Conservation (phyloP, 2,888 invertebrate species). For the Drosophila ezoana region DNA sequence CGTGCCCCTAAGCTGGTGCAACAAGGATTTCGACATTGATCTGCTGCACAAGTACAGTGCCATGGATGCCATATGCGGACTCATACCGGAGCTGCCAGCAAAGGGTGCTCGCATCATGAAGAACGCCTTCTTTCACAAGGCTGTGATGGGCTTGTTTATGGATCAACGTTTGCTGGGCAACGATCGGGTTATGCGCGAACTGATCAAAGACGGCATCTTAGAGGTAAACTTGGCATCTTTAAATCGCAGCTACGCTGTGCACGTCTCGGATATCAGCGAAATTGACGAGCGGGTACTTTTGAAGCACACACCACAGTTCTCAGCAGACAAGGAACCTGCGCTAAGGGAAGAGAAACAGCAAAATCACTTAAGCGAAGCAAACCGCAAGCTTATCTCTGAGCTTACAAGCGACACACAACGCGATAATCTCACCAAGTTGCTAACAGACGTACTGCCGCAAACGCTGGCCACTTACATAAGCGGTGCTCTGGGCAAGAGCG, state of each 20-base stretch:
- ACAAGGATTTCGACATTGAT: conserved; percentile 31
- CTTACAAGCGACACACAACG: conserved; percentile 17
- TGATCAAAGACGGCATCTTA: conserved; percentile 63
- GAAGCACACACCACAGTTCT: conserved; percentile 1
- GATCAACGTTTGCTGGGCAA: conserved; percentile 59
- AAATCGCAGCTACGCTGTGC: conserved; percentile 49
- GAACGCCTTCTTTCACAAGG: conserved; percentile 47
- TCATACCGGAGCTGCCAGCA: conserved; percentile 48
- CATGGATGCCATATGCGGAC: conserved; percentile 38
- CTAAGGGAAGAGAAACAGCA: neutral
- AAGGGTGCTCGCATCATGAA: conserved; percentile 40
- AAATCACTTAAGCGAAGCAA: neutral
- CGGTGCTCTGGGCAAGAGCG: conserved; percentile 7
- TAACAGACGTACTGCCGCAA: conserved; percentile 28
- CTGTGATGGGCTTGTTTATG: conserved; percentile 52
- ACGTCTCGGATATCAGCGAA: conserved; percentile 59
- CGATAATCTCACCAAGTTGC: conserved; percentile 22
- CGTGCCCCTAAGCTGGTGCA: conserved; percentile 53
- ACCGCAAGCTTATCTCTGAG: neutral
- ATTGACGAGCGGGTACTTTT: conserved; percentile 64
- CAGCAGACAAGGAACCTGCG: neutral
- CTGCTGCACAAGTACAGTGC: conserved; percentile 39
- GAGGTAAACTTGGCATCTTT: conserved; percentile 51
- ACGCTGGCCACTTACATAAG: conserved; percentile 33
- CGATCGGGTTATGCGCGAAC: conserved; percentile 47